These are phyloP conservation scores for Centruroides vittatus DNA, from an alignment of 1,140 invertebrate genomes.

Conservation along the genomic window DNA sequence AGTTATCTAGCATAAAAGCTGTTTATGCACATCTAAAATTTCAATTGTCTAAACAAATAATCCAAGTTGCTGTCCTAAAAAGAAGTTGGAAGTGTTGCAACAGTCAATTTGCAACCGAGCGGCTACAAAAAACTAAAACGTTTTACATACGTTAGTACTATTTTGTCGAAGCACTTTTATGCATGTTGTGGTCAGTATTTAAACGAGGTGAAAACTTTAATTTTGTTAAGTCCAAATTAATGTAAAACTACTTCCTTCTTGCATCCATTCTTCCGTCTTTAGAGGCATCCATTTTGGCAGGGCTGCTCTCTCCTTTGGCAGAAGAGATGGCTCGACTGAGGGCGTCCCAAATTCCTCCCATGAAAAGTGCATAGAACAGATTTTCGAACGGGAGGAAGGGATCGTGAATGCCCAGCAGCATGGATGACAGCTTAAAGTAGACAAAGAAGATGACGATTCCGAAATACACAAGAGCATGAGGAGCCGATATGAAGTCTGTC, in stretches of 20 bases:
- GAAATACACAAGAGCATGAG: conserved; percentile 92
- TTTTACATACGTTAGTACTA: too few species aligned
- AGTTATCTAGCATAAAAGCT: too few species aligned
- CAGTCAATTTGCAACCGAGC: too few species aligned
- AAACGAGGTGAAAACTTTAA: too few species aligned
- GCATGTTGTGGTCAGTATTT: too few species aligned
- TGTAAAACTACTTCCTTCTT: background rate
- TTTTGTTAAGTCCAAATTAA: too few species aligned
- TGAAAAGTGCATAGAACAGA: conserved; percentile 87
- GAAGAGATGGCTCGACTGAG: background rate
- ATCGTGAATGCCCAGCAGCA: conserved; percentile 91
- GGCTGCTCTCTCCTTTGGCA: background rate
- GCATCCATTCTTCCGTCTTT: background rate
- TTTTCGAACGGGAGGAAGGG: conserved; percentile 98
- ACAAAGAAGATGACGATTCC: conserved; percentile 97
- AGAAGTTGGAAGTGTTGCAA: too few species aligned
- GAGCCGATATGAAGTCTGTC: conserved; percentile 87
- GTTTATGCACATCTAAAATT: too few species aligned
- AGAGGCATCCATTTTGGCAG: background rate
- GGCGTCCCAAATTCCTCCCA: conserved; percentile 96
- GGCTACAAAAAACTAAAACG: too few species aligned
- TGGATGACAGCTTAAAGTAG: conserved; percentile 94
- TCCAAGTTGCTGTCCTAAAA: too few species aligned
- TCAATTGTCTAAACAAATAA: too few species aligned
- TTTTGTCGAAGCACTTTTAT: too few species aligned